Evolutionary conservation across 2,113 vertebrate genomes (phyloP), one percentile per base, ranked within the genome.

Genomic region (Forbesichthys agassizii): DNA sequence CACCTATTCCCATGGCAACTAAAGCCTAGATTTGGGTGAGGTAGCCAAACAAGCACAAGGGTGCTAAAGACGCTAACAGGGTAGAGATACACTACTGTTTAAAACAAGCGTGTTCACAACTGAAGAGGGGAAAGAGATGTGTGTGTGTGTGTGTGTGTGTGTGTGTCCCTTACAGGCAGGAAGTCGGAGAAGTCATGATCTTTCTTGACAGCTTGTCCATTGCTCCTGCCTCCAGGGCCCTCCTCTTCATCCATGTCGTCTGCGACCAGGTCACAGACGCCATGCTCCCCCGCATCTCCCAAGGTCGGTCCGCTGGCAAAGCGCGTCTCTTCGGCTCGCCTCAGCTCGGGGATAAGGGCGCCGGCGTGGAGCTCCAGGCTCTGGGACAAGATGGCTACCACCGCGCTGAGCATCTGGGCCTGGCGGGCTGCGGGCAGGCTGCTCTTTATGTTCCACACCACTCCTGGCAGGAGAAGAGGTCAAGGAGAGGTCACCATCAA

Each of bases 401-500:
- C 88, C 11, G 95, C 93, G n/a, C 88, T 94, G 66, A 99, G 87
- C 0, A 88, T 93, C 83, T 95, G 92, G 49, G 96, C 94, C 84
- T 98, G 94, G 70, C 90, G 94, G 54, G 90, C 90, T 3, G 88
- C 77, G 11, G 96, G 95, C 48, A 98, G 84, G 46, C 90, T 78
- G 49, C 84, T 90, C 84, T 96, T 98, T 81, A 98, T 81, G 81
- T 99, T 99, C 98, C 97, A 99, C 52, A 96, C 13, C 0, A 88
- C 82, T 12, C 93, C 91, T 93, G 82, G 69, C 52, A 10, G 58
- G 62, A 27, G 66, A 51, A 20, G 48, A 36, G 14, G 59, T 27
- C 27, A 27, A 27, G 66, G 48, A 33, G 48, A 36, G 14, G 36
- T 42, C 36, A 42, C 36, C 5, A 1, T 42, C 36, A 42, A 8